These are phyloP conservation scores for Ophiothrix spiculata DNA, from an alignment of 35 echinoderm and acorn worm genomes.

Conservation along the genomic window DNA sequence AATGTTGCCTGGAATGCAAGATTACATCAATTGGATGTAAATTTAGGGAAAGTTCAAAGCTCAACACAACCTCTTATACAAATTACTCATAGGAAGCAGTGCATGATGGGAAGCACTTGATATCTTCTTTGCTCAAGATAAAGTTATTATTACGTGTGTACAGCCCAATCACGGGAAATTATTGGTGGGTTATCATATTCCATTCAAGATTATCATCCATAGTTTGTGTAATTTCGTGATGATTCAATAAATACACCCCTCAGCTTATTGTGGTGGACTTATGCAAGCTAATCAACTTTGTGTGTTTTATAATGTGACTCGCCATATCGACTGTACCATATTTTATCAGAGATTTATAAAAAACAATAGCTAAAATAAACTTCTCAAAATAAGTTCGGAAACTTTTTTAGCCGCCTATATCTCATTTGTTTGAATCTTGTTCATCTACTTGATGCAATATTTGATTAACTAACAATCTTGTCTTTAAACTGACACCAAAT, in stretches of 20 bases:
- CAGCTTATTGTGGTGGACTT: background rate
- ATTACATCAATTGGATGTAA: background rate
- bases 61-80: background rate
- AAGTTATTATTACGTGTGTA: background rate
- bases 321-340: too few relatives aligned
- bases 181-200: too few relatives aligned
- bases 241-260: background rate
- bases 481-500: too few relatives aligned
- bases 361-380: too few relatives aligned
- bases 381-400: too few relatives aligned
- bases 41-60: background rate
- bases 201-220: background rate
- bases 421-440: too few relatives aligned
- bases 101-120: background rate
- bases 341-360: too few relatives aligned
- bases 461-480: too few relatives aligned
- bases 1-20: background rate
- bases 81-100: background rate
- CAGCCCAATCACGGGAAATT: background rate
- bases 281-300: background rate
- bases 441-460: too few relatives aligned
- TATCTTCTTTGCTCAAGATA: background rate
- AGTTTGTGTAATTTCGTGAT: background rate
- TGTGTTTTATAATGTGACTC: too few relatives aligned
- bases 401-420: too few relatives aligned